phyloP scores from a whole-genome alignment of 2,888 invertebrate species.

The Drosophila prolongata region DNA sequence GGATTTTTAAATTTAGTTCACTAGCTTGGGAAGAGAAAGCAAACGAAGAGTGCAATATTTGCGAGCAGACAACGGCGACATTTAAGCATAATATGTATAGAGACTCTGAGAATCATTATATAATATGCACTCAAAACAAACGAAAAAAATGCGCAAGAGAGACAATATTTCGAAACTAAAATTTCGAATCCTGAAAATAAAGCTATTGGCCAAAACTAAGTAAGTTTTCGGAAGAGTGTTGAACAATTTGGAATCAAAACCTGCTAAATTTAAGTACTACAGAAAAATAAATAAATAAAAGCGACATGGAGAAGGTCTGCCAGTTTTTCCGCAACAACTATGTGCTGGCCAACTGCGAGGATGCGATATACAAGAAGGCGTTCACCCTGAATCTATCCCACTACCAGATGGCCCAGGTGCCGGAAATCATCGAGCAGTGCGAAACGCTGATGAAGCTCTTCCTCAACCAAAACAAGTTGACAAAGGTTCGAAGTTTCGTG shows the following conservation, averaged over 20 bases:
- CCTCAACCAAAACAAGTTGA: conserved; percentile 88
- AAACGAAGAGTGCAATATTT: conserved; percentile 21
- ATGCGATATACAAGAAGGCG: conserved; percentile 87
- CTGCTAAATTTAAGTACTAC: conserved; percentile 18
- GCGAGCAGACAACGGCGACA: not conserved
- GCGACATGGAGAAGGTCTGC: conserved; percentile 87
- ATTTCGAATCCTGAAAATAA: conserved; percentile 1
- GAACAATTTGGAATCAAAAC: not conserved
- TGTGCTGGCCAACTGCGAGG: conserved; percentile 88
- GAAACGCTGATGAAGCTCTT: conserved; percentile 87
- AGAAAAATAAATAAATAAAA: conserved; percentile 1
- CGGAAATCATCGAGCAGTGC: conserved; percentile 86
- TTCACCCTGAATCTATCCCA: conserved; percentile 87
- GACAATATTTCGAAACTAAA: conserved; percentile 7
- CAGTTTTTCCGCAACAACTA: conserved; percentile 89
- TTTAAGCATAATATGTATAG: conserved; percentile 11
- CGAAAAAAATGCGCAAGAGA: conserved; percentile 4
- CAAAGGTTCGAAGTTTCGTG: conserved; percentile 83
- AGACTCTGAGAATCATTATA: conserved; percentile 19
- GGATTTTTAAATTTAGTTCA: conserved; percentile 44
- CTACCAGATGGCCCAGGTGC: conserved; percentile 87
- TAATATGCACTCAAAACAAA: conserved; percentile 36
- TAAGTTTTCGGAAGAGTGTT: conserved; percentile 16
- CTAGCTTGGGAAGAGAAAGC: conserved; percentile 36
- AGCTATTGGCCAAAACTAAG: conserved; percentile 3